Evolutionary conservation across 2,888 invertebrate genomes (phyloP).

Genomic region (Pimpla rufipes): DNA sequence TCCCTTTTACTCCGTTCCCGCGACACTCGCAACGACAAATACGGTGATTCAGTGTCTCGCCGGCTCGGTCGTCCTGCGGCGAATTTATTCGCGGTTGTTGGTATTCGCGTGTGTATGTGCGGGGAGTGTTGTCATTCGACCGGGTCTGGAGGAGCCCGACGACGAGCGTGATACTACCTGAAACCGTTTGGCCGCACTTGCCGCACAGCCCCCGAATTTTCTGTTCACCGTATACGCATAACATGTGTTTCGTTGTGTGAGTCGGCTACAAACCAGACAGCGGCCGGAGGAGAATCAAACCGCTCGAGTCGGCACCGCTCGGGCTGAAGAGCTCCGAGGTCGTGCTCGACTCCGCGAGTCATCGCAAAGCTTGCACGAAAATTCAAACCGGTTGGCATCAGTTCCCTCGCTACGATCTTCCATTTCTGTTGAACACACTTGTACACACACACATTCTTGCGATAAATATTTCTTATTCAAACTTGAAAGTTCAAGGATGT

Average conservation of each 20-base stretch:
- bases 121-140: conserved; percentile 22
- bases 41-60: conserved; percentile 41
- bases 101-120: conserved; percentile 6
- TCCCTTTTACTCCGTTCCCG: conserved; percentile 16
- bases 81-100: conserved; percentile 44
- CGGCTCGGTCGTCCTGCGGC: neutral
- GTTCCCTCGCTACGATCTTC: conserved; percentile 1
- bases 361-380: conserved; percentile 50
- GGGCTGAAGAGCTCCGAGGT: conserved; percentile 12
- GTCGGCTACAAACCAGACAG: conserved; percentile 7
- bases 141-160: conserved; percentile 15
- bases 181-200: conserved; percentile 46
- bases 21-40: conserved; percentile 39
- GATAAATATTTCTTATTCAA: neutral
- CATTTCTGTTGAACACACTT: conserved; percentile 6
- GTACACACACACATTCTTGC: neutral
- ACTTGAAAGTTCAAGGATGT: neutral
- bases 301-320: conserved; percentile 16
- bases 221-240: neutral
- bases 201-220: conserved; percentile 29
- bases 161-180: conserved; percentile 38
- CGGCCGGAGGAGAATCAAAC: conserved; percentile 14
- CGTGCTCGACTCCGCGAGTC: conserved; percentile 42
- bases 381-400: conserved; percentile 52
- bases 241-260: conserved; percentile 8